Base-by-base conservation (phyloP, 2,888 invertebrate genomes). In the Resseliella maxima region DNA sequence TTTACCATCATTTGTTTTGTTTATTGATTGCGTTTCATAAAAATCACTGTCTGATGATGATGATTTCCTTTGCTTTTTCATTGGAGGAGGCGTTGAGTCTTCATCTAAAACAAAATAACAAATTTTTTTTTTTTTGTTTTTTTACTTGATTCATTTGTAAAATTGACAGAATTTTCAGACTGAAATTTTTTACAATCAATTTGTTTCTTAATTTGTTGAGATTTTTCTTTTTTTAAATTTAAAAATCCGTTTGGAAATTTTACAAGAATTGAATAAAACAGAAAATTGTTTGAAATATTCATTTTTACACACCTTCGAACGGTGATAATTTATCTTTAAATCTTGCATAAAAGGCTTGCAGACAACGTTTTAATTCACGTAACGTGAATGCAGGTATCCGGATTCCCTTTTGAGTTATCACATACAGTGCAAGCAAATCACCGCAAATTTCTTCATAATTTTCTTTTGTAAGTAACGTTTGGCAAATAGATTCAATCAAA, bases 381-480 rank as follows among this genome's bases (percentile, higher is more conserved):
- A 91, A 90, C 86, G 91, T 90, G 46, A 91, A 90, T 85, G 89
- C 87, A 21, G 91, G 91, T 86, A 91, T 90, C 85, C 91, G 91
- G 21, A 85, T 18, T 85, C 90, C 90, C 35, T 90, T 89, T 88
- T 91, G 90, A 86, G 91, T 91, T 88, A 91, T 90, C 36, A 91
- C 89, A n/a, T 91, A 90, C 85, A 91, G 90, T 86, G 91, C 91
- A 89, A 91, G 90, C 59, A 91, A 89, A 88, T 91, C 91, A 10
- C 91, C 91, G 88, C 91, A 91, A 45, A 91, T 87, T 87, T 91
- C 91, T 87, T 91, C 91, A 41, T 91, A 89, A 87, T 91, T 91
- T 81, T 91, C 91, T 87, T 91, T 91, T 0, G 91, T 89, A 88
- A 91, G 90, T 89, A 91, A 89, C 18, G 90, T 90, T 87, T 90